Evolutionary conservation across 2,797 vertebrate species (phyloP).

Genomic region (Psittacula echo): DNA sequence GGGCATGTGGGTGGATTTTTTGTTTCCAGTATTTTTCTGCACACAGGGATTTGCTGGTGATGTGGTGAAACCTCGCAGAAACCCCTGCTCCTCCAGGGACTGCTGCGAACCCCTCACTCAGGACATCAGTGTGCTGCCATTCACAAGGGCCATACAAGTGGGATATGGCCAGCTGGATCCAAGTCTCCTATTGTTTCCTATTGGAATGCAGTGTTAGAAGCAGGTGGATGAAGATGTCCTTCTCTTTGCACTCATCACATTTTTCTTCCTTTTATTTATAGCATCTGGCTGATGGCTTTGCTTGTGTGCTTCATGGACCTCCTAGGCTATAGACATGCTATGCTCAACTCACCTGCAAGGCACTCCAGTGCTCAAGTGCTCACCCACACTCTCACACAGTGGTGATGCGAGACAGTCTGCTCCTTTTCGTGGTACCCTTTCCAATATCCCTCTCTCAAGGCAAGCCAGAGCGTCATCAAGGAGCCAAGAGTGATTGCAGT

Average conservation of each 20-base stretch:
- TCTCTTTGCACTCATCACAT: neutral
- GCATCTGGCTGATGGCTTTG: neutral
- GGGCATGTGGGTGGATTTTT: neutral
- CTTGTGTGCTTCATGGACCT: neutral
- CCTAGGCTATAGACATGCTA: neutral
- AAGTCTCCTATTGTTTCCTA: rapidly evolving
- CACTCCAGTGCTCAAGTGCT: neutral
- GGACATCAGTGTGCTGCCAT: neutral
- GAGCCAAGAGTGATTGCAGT: neutral
- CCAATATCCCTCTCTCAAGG: neutral
- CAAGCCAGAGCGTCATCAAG: neutral
- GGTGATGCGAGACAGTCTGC: rapidly evolving
- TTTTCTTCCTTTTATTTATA: neutral
- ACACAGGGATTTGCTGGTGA: neutral
- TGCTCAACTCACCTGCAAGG: neutral
- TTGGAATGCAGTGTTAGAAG: neutral
- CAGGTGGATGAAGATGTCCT: neutral
- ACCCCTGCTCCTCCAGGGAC: neutral
- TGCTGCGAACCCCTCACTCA: neutral
- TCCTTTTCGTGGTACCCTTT: neutral
- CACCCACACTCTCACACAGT: rapidly evolving
- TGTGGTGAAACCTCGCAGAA: neutral
- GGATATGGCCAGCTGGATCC: neutral
- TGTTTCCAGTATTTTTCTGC: neutral
- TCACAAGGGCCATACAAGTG: neutral